A percentile compares a stretch with the other conserved stretches of the same genome.
Conservation (phyloP, 2,888 invertebrate genomes). For the Charanyca ferruginea region DNA sequence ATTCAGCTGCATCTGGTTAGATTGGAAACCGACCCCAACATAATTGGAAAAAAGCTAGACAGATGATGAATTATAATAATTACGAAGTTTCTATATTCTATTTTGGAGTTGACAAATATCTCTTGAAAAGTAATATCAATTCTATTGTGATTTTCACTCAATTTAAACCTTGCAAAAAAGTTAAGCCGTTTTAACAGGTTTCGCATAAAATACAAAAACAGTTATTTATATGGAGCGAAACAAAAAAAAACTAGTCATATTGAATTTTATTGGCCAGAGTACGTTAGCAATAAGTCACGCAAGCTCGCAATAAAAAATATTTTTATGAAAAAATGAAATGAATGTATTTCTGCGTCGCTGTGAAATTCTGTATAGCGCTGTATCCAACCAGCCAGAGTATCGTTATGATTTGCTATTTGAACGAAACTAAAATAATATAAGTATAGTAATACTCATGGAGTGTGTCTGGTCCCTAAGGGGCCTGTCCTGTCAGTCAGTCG, state of each 20-base stretch:
- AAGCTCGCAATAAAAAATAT: conserved; percentile 58
- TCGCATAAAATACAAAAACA: conserved; percentile 34
- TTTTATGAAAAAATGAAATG: conserved; percentile 51
- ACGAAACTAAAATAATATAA: conserved; percentile 59
- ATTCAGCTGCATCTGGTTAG: too few species aligned
- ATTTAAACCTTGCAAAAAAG: background rate
- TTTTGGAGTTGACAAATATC: background rate
- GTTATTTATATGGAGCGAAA: conserved; percentile 46
- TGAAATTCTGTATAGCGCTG: conserved; percentile 29
- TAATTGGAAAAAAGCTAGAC: too few species aligned
- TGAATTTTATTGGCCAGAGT: conserved; percentile 63
- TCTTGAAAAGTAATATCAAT: background rate
- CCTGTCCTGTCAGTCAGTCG: conserved; percentile 85
- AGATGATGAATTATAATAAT: too few species aligned
- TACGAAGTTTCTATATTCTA: background rate
- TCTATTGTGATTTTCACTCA: conserved; percentile 3
- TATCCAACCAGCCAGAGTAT: conserved; percentile 27
- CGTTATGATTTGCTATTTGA: conserved; percentile 59
- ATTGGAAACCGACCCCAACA: too few species aligned
- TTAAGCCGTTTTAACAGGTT: conserved; percentile 18
- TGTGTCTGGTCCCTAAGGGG: conserved; percentile 74
- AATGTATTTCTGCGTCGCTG: conserved; percentile 36
- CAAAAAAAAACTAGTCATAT: conserved; percentile 62
- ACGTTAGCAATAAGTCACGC: conserved; percentile 65
- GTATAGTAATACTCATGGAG: conserved; percentile 64